phyloP scores from a whole-genome alignment of 2,113 vertebrate genomes.

The Cochlearius cochlearius region DNA sequence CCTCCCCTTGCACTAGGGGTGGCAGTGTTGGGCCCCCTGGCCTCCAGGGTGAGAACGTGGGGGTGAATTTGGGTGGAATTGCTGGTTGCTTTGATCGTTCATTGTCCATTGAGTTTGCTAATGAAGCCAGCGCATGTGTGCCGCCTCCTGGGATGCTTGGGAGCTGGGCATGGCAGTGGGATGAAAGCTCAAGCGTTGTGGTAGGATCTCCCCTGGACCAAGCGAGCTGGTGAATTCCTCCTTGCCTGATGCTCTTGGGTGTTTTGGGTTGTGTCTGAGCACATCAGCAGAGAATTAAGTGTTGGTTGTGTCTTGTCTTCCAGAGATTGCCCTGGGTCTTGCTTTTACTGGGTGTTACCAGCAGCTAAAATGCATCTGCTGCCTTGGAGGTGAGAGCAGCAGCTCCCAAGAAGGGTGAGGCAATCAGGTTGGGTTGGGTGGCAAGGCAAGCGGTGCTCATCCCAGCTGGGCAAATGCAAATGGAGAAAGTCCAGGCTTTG shows the following conservation, averaged over 20 bases:
- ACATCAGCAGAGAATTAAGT: accelerated
- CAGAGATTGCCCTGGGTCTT: not conserved
- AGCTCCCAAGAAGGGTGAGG: not conserved
- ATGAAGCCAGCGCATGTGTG: accelerated
- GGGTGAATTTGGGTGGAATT: not conserved
- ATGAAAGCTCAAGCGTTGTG: not conserved
- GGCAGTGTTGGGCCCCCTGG: not conserved
- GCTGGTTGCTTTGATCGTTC: not conserved
- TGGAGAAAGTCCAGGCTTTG: not conserved
- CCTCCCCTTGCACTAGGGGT: not conserved
- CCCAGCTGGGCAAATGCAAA: not conserved
- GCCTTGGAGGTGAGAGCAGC: not conserved
- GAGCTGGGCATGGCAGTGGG: not conserved
- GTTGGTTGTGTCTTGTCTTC: not conserved
- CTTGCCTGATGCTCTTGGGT: not conserved
- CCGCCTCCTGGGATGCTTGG: not conserved
- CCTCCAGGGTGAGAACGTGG: not conserved
- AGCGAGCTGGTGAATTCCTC: not conserved
- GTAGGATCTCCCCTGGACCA: too few species aligned
- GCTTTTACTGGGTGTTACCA: not conserved
- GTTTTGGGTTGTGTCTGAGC: not conserved
- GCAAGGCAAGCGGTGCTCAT: not conserved
- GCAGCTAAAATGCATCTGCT: not conserved
- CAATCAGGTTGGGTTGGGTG: not conserved
- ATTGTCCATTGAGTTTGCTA: accelerated